phyloP scores from a whole-genome alignment of 2,888 invertebrate species.

The Malachius bipustulatus region DNA sequence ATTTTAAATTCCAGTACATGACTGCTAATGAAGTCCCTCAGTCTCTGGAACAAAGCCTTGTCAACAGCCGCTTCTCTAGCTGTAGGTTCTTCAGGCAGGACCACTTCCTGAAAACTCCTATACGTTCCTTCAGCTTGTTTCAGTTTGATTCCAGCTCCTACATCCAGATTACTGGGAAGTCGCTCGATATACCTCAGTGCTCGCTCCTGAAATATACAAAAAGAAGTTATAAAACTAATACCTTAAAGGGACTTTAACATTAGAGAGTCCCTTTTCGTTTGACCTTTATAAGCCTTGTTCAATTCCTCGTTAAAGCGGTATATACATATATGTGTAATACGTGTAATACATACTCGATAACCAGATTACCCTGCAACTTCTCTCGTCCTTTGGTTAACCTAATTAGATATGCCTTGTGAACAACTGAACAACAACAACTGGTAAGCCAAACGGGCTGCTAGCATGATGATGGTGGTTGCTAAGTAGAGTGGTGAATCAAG shows the following conservation, averaged over 20 bases:
- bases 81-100: constrained; percentile 58
- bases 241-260: neutral
- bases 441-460: too few relatives aligned
- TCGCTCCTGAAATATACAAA: constrained; percentile 48
- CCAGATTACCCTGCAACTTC: too few relatives aligned
- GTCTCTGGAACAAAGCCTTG: constrained; percentile 58
- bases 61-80: constrained; percentile 63
- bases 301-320: too few relatives aligned
- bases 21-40: constrained; percentile 62
- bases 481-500: too few relatives aligned
- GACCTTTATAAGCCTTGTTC: neutral
- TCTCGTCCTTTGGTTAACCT: too few relatives aligned
- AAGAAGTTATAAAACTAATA: constrained; percentile 3
- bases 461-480: too few relatives aligned
- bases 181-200: constrained; percentile 56
- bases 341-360: too few relatives aligned
- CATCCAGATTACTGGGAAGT: constrained; percentile 45
- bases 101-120: constrained; percentile 31
- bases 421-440: too few relatives aligned
- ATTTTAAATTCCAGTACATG: constrained; percentile 73
- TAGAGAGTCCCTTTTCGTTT: neutral
- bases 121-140: constrained; percentile 35
- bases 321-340: too few relatives aligned
- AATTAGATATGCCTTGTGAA: too few relatives aligned
- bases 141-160: constrained; percentile 51